These are phyloP conservation scores for Lanius ludovicianus DNA, from an alignment of 2,113 vertebrate species.

Conservation along the genomic window DNA sequence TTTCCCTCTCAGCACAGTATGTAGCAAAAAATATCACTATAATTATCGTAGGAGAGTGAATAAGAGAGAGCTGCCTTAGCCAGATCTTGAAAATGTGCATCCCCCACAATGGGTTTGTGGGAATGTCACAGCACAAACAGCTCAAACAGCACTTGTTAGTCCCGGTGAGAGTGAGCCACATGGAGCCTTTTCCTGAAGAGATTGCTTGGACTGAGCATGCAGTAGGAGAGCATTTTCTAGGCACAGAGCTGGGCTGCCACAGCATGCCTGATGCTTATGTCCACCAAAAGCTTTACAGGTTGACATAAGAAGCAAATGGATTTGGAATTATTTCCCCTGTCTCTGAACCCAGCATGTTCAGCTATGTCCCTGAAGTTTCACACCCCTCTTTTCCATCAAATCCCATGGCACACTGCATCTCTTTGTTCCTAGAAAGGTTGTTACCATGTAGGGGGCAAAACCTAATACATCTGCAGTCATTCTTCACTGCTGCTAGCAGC, in stretches of 20 bases:
- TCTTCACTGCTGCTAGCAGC: background rate
- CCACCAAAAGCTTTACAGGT: background rate
- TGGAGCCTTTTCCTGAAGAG: background rate
- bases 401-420: background rate
- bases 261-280: background rate
- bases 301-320: background rate
- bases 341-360: background rate
- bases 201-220: background rate
- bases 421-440: background rate
- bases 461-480: background rate
- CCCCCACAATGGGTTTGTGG: background rate
- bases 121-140: background rate
- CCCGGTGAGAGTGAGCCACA: background rate
- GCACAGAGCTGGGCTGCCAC: background rate
- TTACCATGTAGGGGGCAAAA: background rate
- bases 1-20: background rate
- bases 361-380: background rate
- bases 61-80: background rate
- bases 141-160: background rate
- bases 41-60: background rate
- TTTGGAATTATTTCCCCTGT: background rate
- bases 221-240: background rate
- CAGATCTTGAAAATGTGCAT: constrained; percentile 5
- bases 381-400: background rate
- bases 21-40: background rate